Evolutionary conservation across 2,113 vertebrate species (phyloP).

Genomic region (Rhombomys opimus): DNA sequence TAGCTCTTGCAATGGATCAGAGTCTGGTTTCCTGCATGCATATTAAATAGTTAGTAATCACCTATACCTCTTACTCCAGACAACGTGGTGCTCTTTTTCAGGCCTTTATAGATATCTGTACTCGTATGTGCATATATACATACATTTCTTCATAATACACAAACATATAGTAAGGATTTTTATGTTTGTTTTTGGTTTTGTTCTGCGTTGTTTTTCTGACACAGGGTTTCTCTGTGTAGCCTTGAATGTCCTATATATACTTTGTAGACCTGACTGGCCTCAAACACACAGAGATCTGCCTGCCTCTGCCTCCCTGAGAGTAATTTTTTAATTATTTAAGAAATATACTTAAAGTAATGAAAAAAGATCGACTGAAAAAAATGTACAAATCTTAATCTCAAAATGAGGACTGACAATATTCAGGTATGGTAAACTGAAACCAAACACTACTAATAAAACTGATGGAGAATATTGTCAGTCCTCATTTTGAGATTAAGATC

Average conservation of each 20-base stretch:
- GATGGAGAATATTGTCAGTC: neutral
- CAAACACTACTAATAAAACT: neutral
- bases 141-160: rapidly evolving
- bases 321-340: too few relatives aligned
- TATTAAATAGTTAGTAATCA: too few relatives aligned
- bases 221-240: too few relatives aligned
- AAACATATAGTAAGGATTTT: neutral
- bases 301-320: too few relatives aligned
- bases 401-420: neutral
- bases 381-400: neutral
- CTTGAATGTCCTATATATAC: too few relatives aligned
- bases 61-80: neutral
- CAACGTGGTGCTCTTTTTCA: neutral
- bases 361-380: neutral
- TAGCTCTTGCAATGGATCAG: neutral
- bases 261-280: too few relatives aligned
- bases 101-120: neutral
- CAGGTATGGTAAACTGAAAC: neutral
- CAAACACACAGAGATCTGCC: too few relatives aligned
- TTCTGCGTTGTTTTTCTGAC: too few relatives aligned
- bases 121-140: too few relatives aligned
- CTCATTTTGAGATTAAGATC: neutral
- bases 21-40: neutral
- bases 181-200: too few relatives aligned
- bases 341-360: too few relatives aligned